Evolutionary conservation across 2,797 vertebrate genomes (phyloP).

Genomic region (Hydrolagus colliei): DNA sequence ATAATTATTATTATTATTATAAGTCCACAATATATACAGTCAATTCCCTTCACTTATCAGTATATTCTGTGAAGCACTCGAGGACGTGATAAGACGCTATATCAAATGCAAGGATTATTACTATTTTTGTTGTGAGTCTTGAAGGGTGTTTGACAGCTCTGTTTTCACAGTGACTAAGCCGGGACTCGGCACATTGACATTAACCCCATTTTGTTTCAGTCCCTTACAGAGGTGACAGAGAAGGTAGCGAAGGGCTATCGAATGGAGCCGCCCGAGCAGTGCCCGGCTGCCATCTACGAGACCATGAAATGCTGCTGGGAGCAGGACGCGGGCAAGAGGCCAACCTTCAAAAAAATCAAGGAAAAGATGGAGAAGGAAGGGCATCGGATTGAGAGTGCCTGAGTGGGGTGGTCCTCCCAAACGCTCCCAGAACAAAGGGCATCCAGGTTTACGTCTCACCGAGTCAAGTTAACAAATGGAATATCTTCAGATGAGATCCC

Average conservation of each 20-base stretch:
- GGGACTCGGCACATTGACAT: too few species aligned
- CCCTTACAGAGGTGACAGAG: constrained; percentile 69
- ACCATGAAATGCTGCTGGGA: constrained; percentile 84
- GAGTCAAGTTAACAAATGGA: too few species aligned
- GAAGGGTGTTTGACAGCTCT: background rate
- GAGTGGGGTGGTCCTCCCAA: background rate
- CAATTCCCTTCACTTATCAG: background rate
- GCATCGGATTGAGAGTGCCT: constrained; percentile 31
- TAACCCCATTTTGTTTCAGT: constrained; percentile 46
- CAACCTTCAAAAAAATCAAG: constrained; percentile 70
- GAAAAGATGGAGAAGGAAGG: constrained; percentile 69
- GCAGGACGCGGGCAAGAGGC: constrained; percentile 66
- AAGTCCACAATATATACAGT: too few species aligned
- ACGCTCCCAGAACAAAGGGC: too few species aligned
- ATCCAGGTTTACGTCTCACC: too few species aligned
- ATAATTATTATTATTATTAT: too few species aligned
- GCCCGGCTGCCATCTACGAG: constrained; percentile 59
- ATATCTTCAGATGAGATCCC: too few species aligned
- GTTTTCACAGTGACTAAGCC: background rate
- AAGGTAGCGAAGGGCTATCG: constrained; percentile 72
- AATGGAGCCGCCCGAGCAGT: constrained; percentile 76
- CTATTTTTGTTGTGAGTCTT: background rate
- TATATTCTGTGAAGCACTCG: background rate
- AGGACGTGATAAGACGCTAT: background rate
- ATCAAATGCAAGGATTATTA: too few species aligned